Conservation (phyloP, 2,888 invertebrate genomes). For the Dryadula phaetusa region DNA sequence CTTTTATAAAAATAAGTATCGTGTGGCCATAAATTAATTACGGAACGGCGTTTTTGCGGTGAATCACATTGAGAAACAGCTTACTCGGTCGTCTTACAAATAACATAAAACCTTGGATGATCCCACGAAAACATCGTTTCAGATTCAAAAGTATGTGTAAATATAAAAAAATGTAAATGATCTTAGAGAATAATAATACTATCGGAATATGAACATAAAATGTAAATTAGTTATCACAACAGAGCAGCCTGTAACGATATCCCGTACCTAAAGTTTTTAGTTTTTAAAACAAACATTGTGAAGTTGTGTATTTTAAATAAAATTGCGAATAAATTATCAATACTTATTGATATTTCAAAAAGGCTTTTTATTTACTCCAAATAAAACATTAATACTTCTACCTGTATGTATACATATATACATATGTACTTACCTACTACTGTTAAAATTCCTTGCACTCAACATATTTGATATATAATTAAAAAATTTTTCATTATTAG, state of each 20-base stretch:
- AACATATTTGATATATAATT: too few species aligned
- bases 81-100: slow-evolving; percentile 26
- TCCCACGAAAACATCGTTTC: slow-evolving; percentile 55
- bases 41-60: slow-evolving; percentile 60
- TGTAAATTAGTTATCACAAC: slow-evolving; percentile 77
- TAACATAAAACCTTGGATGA: slow-evolving; percentile 27
- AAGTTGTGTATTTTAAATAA: slow-evolving; percentile 85
- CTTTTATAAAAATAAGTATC: slow-evolving; percentile 77
- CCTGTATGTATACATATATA: neutral
- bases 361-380: slow-evolving; percentile 51
- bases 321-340: slow-evolving; percentile 84
- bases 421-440: neutral
- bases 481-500: too few species aligned
- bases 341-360: slow-evolving; percentile 77
- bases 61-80: slow-evolving; percentile 43
- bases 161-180: slow-evolving; percentile 73
- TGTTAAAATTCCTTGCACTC: too few species aligned
- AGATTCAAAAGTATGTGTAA: slow-evolving; percentile 72
- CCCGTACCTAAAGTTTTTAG: slow-evolving; percentile 82
- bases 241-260: slow-evolving; percentile 76
- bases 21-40: slow-evolving; percentile 77
- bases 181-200: slow-evolving; percentile 69
- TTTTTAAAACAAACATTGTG: slow-evolving; percentile 82
- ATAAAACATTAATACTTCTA: neutral
- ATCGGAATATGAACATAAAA: slow-evolving; percentile 62